Base-by-base conservation (phyloP, 2,797 vertebrate genomes). In the Bradypodion pumilum region DNA sequence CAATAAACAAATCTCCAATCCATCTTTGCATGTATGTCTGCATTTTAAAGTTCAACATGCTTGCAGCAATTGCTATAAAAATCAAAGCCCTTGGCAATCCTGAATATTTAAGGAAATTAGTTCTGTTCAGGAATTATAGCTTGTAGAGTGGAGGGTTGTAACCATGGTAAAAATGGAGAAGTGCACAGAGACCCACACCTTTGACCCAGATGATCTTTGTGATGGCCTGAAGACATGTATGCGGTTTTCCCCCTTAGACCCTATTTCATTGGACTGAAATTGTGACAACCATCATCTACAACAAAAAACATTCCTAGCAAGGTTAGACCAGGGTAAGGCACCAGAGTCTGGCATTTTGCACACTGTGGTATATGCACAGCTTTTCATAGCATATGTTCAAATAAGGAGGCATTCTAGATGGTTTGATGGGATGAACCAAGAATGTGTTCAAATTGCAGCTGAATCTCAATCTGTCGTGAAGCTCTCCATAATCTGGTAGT, bases 31-130 rank as follows among this genome's bases (percentile, higher is more conserved):
- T 63, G 8, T 21, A 8, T 12, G 86, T 15, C 16, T 69, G n/a
- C 40, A 15, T 25, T 86, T 29, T 78, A 85, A 87, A 90, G 87
- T 7, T 60, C 40, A 84, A 42, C 46, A 42, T 2, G 81, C 16
- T 42, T 21, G 63, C 25, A 81, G n/a, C 56, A 69, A 81, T n/a
- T 69, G 21, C 70, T 49, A 63, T 21, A 29, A 27, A 77, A 72
- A 68, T 29, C 59, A 56, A 0, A 29, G 65, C 76, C 21, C n/a
- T n/a, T n/a, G n/a, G n/a, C n/a, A n/a, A 69, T 66, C 62, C 2
- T 80, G 40, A 83, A 40, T 85, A 87, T 84, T 85, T 85, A 49
- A 37, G 73, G 65, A 0, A 70, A 27, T 7, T 12, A 69, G 5
- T 59, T 60, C 46, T 49, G 4, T 49, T 49, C 46, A 49, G 46